Percentiles rank a stretch among this genome's conserved stretches.
Evolutionary conservation across 1,140 invertebrate genomes (phyloP).

Genomic region (Cyrtorhinus lividipennis): DNA sequence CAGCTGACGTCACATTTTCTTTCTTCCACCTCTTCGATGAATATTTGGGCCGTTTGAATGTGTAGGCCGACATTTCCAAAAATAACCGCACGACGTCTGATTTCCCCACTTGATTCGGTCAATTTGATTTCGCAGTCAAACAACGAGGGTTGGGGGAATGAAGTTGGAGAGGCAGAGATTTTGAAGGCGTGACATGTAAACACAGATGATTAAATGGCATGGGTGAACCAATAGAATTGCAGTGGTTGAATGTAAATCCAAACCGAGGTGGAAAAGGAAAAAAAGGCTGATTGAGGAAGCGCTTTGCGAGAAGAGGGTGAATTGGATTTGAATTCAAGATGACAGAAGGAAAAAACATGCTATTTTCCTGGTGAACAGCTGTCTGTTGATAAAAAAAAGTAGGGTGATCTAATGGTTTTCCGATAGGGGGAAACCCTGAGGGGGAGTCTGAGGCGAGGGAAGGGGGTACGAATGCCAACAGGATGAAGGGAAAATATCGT

Average conservation of each 20-base stretch:
- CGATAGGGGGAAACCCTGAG: slow-evolving; percentile 4
- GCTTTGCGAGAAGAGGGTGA: slow-evolving; percentile 5
- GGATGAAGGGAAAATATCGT: background rate
- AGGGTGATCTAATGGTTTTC: slow-evolving; percentile 15
- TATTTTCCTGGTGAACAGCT: slow-evolving; percentile 14
- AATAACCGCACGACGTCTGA: no score
- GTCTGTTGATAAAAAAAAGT: slow-evolving; percentile 8
- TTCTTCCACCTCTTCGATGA: no score
- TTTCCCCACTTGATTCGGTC: background rate
- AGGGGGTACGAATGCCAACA: background rate
- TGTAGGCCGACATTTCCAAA: no score
- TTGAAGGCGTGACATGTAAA: slow-evolving; percentile 5
- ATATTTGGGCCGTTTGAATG: no score
- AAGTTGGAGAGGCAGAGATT: background rate
- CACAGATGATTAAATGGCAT: slow-evolving; percentile 8
- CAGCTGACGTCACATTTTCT: no score
- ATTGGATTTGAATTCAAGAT: slow-evolving; percentile 16
- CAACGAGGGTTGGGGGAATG: background rate
- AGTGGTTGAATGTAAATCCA: slow-evolving; percentile 13
- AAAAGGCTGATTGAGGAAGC: slow-evolving; percentile 14
- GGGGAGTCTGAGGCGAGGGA: background rate
- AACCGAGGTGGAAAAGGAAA: background rate
- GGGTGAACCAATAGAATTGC: slow-evolving; percentile 8
- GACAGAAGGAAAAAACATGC: slow-evolving; percentile 15
- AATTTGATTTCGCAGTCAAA: background rate